Evolutionary conservation across 2,888 invertebrate species (phyloP).

Genomic region (Pycnomerus fuliginosus): DNA sequence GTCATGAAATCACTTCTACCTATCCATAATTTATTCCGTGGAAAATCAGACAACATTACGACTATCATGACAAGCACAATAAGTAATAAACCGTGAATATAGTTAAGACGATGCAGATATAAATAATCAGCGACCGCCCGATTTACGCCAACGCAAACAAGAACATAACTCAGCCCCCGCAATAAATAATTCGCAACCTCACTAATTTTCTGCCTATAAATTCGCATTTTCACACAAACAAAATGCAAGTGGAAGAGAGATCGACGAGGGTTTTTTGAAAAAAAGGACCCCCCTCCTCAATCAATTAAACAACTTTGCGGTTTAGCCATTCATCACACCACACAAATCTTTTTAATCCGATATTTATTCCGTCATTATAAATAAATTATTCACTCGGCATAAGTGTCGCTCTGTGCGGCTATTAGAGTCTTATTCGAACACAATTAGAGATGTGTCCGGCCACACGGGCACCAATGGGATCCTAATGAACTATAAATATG

Average conservation of each 20-base stretch:
- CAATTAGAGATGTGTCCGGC: conserved; percentile 54
- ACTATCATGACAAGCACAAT: conserved; percentile 31
- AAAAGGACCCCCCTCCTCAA: conserved; percentile 27
- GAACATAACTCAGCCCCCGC: conserved; percentile 36
- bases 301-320: conserved; percentile 38
- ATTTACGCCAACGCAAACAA: conserved; percentile 37
- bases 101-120: conserved; percentile 27
- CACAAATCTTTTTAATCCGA: conserved; percentile 54
- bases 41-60: conserved; percentile 28
- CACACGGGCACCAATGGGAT: conserved; percentile 50
- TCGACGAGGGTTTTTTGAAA: conserved; percentile 18
- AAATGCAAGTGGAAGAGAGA: conserved; percentile 29
- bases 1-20: too few species aligned
- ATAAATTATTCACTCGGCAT: conserved; percentile 52
- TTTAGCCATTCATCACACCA: conserved; percentile 50
- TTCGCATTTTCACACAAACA: conserved; percentile 48
- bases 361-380: conserved; percentile 54
- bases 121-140: conserved; percentile 32
- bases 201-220: conserved; percentile 53
- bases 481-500: conserved; percentile 55
- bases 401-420: conserved; percentile 49
- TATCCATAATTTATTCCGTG: too few species aligned
- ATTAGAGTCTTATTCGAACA: conserved; percentile 53
- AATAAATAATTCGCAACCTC: conserved; percentile 38
- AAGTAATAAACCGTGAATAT: conserved; percentile 34